Evolutionary conservation across 1,140 invertebrate species (phyloP), one percentile per base, ranked within the genome.

Genomic region (Paramacrobiotus metropolitanus): DNA sequence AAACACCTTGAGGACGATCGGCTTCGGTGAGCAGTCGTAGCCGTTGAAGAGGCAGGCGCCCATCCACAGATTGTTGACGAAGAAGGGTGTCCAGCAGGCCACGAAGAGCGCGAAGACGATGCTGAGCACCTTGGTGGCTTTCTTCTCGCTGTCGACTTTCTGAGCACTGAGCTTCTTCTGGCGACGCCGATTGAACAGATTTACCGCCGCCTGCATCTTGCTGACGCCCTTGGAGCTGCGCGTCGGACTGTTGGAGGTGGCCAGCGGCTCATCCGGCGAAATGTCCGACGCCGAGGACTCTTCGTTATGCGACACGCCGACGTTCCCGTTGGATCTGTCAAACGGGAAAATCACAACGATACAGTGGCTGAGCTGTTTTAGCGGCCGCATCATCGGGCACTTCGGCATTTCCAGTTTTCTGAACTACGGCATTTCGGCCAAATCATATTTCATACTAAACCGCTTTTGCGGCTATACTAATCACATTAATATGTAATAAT

Each of bases 21-120:
- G 28, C 61, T 0, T 67, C 68, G 2, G 69, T 59, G 21, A 65
- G 62, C 1, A 67, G n/a, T n/a, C n/a, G n/a, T n/a, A n/a, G n/a
- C n/a, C n/a, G 65, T 70, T 71, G 1, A 48, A 28, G 0, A 29
- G 20, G 65, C 71, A 73, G 2, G 65, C 63, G 21, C 64, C 72
- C 1, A 68, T 68, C 24, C 73, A 21, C 60, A 73, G 67, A 64
- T 73, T 74, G 29, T 71, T 66, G 44, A 68, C 67, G 63, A 74
- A 74, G 63, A 74, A 74, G 24, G 73, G 73, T 1, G 70, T 70
- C 73, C 73, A 74, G 48, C 70, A 64, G 2, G 70, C 62, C 0
- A 72, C 68, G 65, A 74, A 74, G 1, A 73, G 69, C 28, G 63
- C 64, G 64, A 74, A 73, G 24, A 74, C 72, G 44, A 74, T 73